phyloP scores from a whole-genome alignment of 2,113 vertebrate species.

The Podocnemis expansa region DNA sequence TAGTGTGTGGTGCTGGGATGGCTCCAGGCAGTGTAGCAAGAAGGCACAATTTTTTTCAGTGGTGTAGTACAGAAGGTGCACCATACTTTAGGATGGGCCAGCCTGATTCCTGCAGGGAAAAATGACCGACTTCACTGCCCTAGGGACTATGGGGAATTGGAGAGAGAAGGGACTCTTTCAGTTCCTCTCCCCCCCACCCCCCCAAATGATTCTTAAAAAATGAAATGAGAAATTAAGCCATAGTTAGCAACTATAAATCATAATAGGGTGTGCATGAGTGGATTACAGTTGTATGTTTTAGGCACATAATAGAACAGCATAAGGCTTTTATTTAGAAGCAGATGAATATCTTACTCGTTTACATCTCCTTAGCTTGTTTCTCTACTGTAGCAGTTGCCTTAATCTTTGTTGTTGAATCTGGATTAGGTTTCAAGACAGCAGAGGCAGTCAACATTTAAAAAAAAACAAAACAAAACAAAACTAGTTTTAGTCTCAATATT shows the following conservation, averaged over 20 bases:
- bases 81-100: neutral
- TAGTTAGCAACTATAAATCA: fast-evolving
- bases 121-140: neutral
- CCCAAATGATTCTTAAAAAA: neutral
- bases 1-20: neutral
- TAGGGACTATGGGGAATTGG: neutral
- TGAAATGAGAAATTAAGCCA: neutral
- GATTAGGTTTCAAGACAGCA: neutral
- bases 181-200: too few species aligned
- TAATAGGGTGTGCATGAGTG: neutral
- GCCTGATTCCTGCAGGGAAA: neutral
- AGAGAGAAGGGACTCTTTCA: neutral
- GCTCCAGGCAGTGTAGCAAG: neutral
- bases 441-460: neutral
- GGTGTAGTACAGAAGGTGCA: neutral
- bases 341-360: neutral
- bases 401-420: neutral
- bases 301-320: fast-evolving
- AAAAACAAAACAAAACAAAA: too few species aligned
- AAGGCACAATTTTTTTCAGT: neutral
- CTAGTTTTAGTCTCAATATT: neutral
- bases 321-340: neutral
- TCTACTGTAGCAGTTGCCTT: neutral
- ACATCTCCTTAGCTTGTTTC: neutral
- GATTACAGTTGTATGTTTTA: neutral